Base-by-base conservation (phyloP, 1,140 invertebrate species). In the Brachionus angularis region DNA sequence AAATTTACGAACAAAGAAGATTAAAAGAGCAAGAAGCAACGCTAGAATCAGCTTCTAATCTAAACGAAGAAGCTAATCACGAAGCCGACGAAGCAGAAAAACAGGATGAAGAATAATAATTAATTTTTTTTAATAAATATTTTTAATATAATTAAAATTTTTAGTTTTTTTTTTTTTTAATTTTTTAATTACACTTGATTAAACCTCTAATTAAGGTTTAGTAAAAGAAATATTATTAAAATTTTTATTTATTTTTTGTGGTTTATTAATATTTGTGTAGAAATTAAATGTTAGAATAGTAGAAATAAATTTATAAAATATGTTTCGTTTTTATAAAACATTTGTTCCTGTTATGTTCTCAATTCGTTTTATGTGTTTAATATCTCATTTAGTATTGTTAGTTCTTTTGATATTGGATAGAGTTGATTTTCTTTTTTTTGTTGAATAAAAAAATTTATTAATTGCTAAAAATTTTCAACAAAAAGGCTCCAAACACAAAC, bases 1-100 rank as follows among this genome's bases (percentile, higher is more conserved):
- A 79, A 21, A 76, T 79, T 21, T 74, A 74, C 34, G 78, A 79
- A 47, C 74, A 77, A 49, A 72, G 79, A 36, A 73, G 74, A 46
- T 34, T 72, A 34, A 78, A 79, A 49, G 78, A 79, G 61, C 49
- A 44, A 44, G 67, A 73, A 64, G 69, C 52, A 36, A 44, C 73
- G 52, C 52, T 73, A 25, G 39, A 53, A 53, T 71, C 47, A 16
- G 12, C 23, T 12, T 55, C 47, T 3, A 47, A 44, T 58, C 8
- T 42, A 34, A 62, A 72, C n/a, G 55, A 50, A 42, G 62, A 46
- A 18, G 25, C 18, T 25, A 50, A 46, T n/a, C 21, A 67, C 23
- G 62, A 67, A n/a, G 42, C 5, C 29, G 47, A 50, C 18, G 62
- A 46, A 3, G 36, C 46, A 21, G 42, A 67, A 47, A 67, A 67